Evolutionary conservation across 2,797 vertebrate species (phyloP).

Genomic region (Melanotaenia nigrans): DNA sequence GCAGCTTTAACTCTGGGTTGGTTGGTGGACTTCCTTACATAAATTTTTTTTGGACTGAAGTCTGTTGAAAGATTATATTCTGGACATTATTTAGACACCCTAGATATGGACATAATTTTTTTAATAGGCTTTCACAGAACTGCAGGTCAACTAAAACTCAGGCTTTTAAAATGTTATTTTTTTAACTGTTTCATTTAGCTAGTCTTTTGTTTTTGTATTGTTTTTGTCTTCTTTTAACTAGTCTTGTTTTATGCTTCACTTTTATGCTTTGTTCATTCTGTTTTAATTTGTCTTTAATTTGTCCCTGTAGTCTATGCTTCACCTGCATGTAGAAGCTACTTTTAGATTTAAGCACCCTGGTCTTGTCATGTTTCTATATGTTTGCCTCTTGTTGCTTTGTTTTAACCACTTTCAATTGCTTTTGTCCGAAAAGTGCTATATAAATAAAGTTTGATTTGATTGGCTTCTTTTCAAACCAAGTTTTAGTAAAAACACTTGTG

Average conservation of each 20-base stretch:
- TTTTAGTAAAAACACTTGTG: not conserved
- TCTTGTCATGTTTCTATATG: not conserved
- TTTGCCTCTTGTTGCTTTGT: not conserved
- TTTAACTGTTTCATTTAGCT: not conserved
- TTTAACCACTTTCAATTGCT: not conserved
- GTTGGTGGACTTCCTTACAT: not conserved
- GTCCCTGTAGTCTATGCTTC: not conserved
- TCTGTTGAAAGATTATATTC: not conserved
- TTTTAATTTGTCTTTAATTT: not conserved
- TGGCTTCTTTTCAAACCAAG: not conserved
- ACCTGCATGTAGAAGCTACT: not conserved
- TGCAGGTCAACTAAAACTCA: not conserved
- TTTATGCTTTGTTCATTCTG: not conserved
- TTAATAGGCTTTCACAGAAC: not conserved
- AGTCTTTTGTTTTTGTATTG: not conserved
- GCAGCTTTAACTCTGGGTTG: not conserved
- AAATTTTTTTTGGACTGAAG: not conserved
- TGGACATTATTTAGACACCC: not conserved
- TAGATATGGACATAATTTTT: not conserved
- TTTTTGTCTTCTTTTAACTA: not conserved
- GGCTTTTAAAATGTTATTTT: not conserved
- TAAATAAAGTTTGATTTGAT: not conserved
- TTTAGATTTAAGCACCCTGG: not conserved
- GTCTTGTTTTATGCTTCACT: not conserved
- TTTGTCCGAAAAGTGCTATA: not conserved